A percentile compares a stretch with the other conserved stretches of the same genome.
Conservation (phyloP, 2,888 invertebrate genomes). For the Choristoneura rosaceana region DNA sequence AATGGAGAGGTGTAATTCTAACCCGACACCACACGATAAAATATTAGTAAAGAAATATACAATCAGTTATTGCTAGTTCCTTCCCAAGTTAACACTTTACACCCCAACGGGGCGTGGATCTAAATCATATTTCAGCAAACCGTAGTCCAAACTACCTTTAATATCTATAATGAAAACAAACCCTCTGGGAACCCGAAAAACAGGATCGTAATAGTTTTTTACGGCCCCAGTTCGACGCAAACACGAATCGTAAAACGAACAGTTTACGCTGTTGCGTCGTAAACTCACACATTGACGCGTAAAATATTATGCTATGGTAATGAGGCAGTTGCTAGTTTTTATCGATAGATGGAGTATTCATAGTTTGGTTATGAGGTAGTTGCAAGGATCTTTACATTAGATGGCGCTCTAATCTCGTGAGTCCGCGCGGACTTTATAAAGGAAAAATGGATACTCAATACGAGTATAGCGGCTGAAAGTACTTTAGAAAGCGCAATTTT, state of each 20-base stretch:
- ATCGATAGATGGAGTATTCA: neutral
- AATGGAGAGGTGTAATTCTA: no score
- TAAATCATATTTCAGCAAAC: conserved; percentile 5
- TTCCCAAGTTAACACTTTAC: neutral
- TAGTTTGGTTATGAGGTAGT: neutral
- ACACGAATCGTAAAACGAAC: conserved; percentile 35
- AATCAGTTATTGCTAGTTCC: no score
- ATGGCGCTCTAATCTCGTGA: neutral
- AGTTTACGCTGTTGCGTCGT: conserved; percentile 35
- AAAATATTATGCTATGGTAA: conserved; percentile 27
- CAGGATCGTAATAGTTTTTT: conserved; percentile 41
- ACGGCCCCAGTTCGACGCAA: conserved; percentile 33
- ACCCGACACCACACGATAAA: no score
- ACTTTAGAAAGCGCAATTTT: no score
- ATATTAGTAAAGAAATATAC: no score
- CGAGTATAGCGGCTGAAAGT: no score
- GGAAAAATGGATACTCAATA: no score
- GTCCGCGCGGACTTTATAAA: no score
- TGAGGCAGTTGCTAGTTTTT: conserved; percentile 8
- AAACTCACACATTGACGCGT: conserved; percentile 35
- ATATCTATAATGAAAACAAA: conserved; percentile 19
- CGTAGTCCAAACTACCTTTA: conserved; percentile 26
- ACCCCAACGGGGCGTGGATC: neutral
- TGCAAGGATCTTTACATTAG: neutral
- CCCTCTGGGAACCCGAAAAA: conserved; percentile 36